Conservation (phyloP, 2,888 invertebrate species). For the Lochmaea capreae region DNA sequence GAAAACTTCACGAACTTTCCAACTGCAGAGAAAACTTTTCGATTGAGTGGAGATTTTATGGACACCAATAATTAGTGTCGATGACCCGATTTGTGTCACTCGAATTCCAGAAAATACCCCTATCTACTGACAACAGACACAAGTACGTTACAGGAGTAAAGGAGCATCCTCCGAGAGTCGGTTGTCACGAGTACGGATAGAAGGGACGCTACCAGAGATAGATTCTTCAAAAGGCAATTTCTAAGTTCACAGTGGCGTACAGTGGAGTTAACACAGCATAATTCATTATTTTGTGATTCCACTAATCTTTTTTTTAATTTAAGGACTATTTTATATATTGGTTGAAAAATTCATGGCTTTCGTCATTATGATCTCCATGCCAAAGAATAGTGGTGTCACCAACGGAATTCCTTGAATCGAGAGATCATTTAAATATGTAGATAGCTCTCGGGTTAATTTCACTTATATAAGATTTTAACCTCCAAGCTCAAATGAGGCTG, state of each 20-base stretch:
- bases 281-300: no score
- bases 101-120: conserved; percentile 24
- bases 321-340: no score
- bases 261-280: no score
- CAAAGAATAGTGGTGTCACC: no score
- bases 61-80: conserved; percentile 30
- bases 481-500: no score
- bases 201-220: background rate
- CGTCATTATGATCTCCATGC: no score
- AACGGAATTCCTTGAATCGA: no score
- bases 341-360: no score
- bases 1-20: conserved; percentile 12
- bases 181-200: background rate
- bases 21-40: conserved; percentile 22
- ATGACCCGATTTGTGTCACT: conserved; percentile 22
- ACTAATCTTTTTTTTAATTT: no score
- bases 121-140: conserved; percentile 4
- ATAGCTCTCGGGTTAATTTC: no score
- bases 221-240: background rate
- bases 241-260: conserved; percentile 1
- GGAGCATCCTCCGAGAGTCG: conserved; percentile 12
- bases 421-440: no score
- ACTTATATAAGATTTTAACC: no score
- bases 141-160: conserved; percentile 14
- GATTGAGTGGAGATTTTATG: conserved; percentile 21